These are phyloP conservation scores for Spermophilus dauricus DNA, from an alignment of 2,113 vertebrate genomes.

Conservation along the genomic window DNA sequence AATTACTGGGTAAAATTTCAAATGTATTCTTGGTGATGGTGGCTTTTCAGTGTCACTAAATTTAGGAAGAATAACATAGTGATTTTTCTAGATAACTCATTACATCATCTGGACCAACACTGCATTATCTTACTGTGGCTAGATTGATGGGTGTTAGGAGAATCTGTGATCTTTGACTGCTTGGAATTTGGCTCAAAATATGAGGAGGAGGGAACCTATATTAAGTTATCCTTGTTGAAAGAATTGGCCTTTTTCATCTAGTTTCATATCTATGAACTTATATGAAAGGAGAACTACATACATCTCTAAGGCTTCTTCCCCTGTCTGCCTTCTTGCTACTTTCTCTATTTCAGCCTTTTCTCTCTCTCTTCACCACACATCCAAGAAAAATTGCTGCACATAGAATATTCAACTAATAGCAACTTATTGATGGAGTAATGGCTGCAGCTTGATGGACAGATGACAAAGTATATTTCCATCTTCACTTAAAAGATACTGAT, in stretches of 20 bases:
- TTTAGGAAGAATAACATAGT: background rate
- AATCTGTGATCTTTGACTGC: background rate
- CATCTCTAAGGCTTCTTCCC: background rate
- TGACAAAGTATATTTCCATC: background rate
- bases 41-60: background rate
- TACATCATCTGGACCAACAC: background rate
- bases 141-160: background rate
- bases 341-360: background rate
- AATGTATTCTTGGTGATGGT: background rate
- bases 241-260: background rate
- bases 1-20: background rate
- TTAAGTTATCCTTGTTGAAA: background rate
- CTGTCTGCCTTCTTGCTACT: background rate
- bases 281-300: background rate
- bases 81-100: background rate
- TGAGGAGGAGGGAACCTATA: background rate
- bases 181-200: background rate
- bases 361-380: background rate
- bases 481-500: background rate
- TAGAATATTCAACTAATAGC: background rate
- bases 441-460: background rate
- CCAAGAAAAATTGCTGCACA: background rate
- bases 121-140: background rate
- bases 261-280: background rate
- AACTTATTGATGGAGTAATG: conserved; percentile 23